Percentiles rank a stretch among this genome's conserved stretches.
phyloP scores from a whole-genome alignment of 2,888 invertebrate genomes.

The Tinea pellionella region DNA sequence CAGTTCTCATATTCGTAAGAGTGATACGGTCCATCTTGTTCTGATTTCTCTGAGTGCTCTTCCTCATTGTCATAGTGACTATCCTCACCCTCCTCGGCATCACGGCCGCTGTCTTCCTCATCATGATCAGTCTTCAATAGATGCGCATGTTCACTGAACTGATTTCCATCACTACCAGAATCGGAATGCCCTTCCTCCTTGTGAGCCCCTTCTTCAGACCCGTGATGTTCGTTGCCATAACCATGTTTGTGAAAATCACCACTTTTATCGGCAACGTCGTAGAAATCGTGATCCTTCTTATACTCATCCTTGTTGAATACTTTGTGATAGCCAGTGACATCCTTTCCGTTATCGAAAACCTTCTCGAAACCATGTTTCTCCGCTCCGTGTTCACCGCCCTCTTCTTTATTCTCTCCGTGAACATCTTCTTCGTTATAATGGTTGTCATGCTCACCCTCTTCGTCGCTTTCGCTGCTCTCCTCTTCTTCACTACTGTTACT shows the following conservation, averaged over 20 bases:
- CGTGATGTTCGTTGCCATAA: slow-evolving; percentile 64
- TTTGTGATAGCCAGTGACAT: slow-evolving; percentile 78
- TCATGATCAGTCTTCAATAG: slow-evolving; percentile 69
- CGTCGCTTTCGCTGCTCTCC: slow-evolving; percentile 63
- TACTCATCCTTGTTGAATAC: slow-evolving; percentile 82
- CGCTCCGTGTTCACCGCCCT: slow-evolving; percentile 64
- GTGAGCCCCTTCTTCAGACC: slow-evolving; percentile 64
- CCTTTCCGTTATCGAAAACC: slow-evolving; percentile 57
- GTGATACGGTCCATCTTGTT: background rate
- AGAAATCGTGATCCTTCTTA: slow-evolving; percentile 82
- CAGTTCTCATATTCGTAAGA: background rate
- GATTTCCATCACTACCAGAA: slow-evolving; percentile 59
- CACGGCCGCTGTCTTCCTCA: slow-evolving; percentile 64
- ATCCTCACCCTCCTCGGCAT: slow-evolving; percentile 67
- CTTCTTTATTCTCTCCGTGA: slow-evolving; percentile 66
- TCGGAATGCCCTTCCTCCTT: slow-evolving; percentile 68
- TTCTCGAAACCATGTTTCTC: slow-evolving; percentile 55
- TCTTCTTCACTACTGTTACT: slow-evolving; percentile 63
- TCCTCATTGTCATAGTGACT: slow-evolving; percentile 42
- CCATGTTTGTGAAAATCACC: slow-evolving; percentile 76
- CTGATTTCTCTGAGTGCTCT: background rate
- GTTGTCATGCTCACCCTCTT: slow-evolving; percentile 63
- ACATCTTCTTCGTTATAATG: slow-evolving; percentile 65
- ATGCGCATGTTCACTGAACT: slow-evolving; percentile 67
- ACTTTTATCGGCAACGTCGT: slow-evolving; percentile 76